Evolutionary conservation across 2,113 vertebrate genomes (phyloP).

Genomic region (Oceanodroma tethys): DNA sequence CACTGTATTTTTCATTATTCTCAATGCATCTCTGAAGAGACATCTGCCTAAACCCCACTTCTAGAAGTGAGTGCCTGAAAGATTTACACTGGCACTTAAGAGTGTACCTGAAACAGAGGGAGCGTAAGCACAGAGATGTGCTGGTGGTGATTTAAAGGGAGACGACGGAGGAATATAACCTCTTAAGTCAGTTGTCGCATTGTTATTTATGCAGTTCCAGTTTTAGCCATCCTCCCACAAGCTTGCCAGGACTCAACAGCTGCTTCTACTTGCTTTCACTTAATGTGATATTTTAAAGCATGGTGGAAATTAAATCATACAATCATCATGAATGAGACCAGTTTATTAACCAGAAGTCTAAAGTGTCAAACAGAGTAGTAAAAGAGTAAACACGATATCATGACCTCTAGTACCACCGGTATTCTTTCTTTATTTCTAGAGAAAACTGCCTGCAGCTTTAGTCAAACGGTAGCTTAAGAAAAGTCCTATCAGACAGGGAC

Average conservation of each 20-base stretch:
- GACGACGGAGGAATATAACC: background rate
- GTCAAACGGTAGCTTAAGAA: background rate
- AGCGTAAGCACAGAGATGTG: background rate
- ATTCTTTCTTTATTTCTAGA: background rate
- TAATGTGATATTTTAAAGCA: background rate
- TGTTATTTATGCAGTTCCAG: background rate
- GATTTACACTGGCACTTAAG: background rate
- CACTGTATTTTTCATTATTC: background rate
- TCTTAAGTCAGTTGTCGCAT: background rate
- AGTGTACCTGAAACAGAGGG: background rate
- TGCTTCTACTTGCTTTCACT: conserved; percentile 1
- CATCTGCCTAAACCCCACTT: background rate
- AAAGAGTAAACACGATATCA: background rate
- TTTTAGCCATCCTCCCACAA: background rate
- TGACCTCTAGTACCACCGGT: background rate
- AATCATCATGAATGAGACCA: background rate
- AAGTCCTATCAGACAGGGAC: background rate
- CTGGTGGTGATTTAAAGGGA: background rate
- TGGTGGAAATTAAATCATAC: conserved; percentile 21
- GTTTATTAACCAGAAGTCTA: conserved; percentile 20
- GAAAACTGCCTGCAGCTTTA: background rate
- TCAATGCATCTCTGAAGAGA: background rate
- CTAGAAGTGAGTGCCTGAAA: background rate
- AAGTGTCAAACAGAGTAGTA: background rate
- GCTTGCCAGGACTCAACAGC: background rate